Percentiles rank a stretch among this genome's conserved stretches.
Conservation (phyloP, 2,888 invertebrate species). For the Conchocele bisecta region DNA sequence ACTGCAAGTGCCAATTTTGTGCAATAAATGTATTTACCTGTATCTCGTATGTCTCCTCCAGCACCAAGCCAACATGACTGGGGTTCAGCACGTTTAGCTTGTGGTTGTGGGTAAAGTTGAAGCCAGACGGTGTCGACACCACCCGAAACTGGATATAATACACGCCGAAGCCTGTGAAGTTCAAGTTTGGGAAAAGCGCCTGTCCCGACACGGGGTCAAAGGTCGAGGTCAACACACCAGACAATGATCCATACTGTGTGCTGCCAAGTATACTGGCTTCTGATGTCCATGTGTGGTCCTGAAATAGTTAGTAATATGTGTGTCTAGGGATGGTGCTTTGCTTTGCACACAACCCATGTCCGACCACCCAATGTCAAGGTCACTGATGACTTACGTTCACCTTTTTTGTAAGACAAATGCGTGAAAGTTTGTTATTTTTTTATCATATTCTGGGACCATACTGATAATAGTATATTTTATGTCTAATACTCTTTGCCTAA, state of each 20-base stretch:
- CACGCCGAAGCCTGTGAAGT: constrained; percentile 60
- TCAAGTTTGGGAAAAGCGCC: constrained; percentile 60
- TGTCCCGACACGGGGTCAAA: constrained; percentile 59
- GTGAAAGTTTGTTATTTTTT: no score
- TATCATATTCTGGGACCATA: no score
- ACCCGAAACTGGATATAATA: constrained; percentile 60
- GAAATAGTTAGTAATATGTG: constrained; percentile 8
- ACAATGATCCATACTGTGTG: constrained; percentile 49
- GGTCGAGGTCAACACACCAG: constrained; percentile 34
- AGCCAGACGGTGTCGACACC: constrained; percentile 57
- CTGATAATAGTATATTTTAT: no score
- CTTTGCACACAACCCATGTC: no score
- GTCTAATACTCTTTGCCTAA: no score
- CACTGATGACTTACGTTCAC: no score
- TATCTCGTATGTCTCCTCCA: constrained; percentile 54
- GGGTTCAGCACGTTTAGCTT: constrained; percentile 45
- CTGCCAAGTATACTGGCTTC: constrained; percentile 42
- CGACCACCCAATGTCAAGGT: no score
- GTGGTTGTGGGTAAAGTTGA: constrained; percentile 35
- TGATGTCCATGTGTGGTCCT: constrained; percentile 66
- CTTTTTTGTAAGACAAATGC: no score
- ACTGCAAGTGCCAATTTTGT: no score
- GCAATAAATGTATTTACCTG: constrained; percentile 36
- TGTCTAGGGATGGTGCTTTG: no score
- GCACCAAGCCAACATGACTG: constrained; percentile 41